Percentiles rank a stretch among this genome's conserved stretches.
These are phyloP conservation scores for Leptinotarsa haldemani DNA, from an alignment of 2,888 invertebrate species.

Conservation along the genomic window DNA sequence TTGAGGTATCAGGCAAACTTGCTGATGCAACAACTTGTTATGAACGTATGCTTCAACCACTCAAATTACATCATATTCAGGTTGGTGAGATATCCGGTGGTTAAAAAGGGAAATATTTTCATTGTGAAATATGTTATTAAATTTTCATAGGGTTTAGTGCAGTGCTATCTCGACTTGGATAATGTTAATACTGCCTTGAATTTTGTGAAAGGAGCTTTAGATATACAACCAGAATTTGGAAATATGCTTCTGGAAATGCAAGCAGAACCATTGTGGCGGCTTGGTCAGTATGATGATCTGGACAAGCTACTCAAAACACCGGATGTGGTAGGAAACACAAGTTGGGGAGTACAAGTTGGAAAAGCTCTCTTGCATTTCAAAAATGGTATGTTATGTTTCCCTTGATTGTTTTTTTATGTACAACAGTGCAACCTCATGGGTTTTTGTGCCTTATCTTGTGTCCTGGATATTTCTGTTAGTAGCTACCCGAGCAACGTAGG, in stretches of 20 bases:
- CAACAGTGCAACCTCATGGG: too few species aligned
- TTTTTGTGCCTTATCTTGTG: too few species aligned
- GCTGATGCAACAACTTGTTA: constrained; percentile 91
- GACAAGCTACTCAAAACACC: constrained; percentile 72
- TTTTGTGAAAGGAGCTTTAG: constrained; percentile 77
- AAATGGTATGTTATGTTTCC: constrained; percentile 51
- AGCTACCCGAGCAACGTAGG: too few species aligned
- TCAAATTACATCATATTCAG: constrained; percentile 66
- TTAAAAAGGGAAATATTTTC: constrained; percentile 30
- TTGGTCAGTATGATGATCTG: constrained; percentile 85
- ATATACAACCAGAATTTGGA: constrained; percentile 71
- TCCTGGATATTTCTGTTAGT: too few species aligned
- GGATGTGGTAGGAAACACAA: constrained; percentile 65
- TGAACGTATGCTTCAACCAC: constrained; percentile 77
- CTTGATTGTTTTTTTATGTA: too few species aligned
- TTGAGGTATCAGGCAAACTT: constrained; percentile 84
- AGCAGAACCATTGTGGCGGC: constrained; percentile 89
- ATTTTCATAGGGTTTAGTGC: constrained; percentile 78
- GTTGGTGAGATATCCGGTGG: constrained; percentile 34
- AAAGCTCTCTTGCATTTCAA: constrained; percentile 74
- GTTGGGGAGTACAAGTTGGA: constrained; percentile 84
- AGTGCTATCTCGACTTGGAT: constrained; percentile 87
- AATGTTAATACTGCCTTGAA: constrained; percentile 87
- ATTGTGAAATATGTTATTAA: not conserved
- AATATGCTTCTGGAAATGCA: constrained; percentile 75